Percentiles rank a stretch among this genome's conserved stretches.
These are phyloP conservation scores for Chymomyza procnemis DNA, from an alignment of 2,888 invertebrate genomes.

Conservation along the genomic window DNA sequence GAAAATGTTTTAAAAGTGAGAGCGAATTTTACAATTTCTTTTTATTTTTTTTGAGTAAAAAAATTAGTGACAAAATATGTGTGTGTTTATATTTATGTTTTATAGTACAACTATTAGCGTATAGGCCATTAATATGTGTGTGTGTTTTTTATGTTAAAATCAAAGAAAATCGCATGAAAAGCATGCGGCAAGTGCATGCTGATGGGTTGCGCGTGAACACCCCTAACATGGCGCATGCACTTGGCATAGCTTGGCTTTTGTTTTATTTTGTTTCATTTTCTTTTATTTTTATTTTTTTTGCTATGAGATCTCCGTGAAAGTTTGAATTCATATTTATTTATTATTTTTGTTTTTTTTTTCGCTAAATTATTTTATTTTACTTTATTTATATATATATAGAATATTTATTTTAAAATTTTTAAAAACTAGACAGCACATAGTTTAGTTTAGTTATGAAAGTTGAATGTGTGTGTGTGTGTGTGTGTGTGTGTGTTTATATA, in stretches of 20 bases:
- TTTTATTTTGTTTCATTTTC: slow-evolving; percentile 32
- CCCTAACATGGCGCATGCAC: not conserved
- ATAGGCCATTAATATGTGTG: not conserved
- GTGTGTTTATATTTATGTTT: slow-evolving; percentile 5
- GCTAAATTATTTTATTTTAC: slow-evolving; percentile 44
- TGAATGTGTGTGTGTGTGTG: not conserved
- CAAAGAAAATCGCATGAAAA: not conserved
- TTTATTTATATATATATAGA: slow-evolving; percentile 1
- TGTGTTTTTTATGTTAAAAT: not conserved
- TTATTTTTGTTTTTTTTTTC: slow-evolving; percentile 27
- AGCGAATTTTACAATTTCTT: slow-evolving; percentile 41
- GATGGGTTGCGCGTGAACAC: slow-evolving; percentile 28
- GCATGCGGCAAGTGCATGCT: slow-evolving; percentile 9
- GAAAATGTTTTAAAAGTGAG: slow-evolving; percentile 18
- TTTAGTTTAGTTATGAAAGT: not conserved
- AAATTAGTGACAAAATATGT: slow-evolving; percentile 16
- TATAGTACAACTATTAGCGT: not conserved
- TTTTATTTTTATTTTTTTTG: slow-evolving; percentile 53
- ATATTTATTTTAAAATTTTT: not conserved
- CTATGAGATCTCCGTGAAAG: slow-evolving; percentile 77
- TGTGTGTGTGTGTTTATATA: slow-evolving; percentile 4
- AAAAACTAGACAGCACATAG: not conserved
- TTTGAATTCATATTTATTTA: slow-evolving; percentile 67
- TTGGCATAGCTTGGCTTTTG: slow-evolving; percentile 9
- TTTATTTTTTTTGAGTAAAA: slow-evolving; percentile 16